Conservation (phyloP, 1,140 invertebrate species). For the Zaprionus camerounensis region DNA sequence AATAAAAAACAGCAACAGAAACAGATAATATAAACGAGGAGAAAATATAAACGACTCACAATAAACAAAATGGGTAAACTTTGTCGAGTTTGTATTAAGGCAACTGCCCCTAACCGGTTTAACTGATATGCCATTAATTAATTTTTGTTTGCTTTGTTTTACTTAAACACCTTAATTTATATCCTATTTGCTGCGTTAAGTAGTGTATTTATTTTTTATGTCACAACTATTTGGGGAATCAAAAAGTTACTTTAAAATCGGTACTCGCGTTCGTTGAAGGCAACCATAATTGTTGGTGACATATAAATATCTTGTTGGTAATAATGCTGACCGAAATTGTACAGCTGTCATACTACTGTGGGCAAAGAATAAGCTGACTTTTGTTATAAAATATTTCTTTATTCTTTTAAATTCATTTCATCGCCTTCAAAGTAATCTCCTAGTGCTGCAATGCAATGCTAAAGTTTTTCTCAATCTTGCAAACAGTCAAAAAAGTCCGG, state of each 20-base stretch:
- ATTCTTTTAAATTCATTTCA: too few species aligned
- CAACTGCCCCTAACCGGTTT: slow-evolving; percentile 65
- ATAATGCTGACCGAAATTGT: too few species aligned
- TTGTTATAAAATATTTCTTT: too few species aligned
- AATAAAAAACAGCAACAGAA: too few species aligned
- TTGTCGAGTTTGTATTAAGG: slow-evolving; percentile 35
- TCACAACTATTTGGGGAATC: background rate
- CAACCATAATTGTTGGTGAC: too few species aligned
- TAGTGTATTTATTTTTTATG: slow-evolving; percentile 43
- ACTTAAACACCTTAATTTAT: slow-evolving; percentile 71
- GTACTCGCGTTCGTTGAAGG: background rate
- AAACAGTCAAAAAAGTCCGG: too few species aligned
- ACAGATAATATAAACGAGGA: background rate
- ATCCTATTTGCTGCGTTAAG: slow-evolving; percentile 40
- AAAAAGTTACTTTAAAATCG: background rate
- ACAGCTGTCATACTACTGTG: too few species aligned
- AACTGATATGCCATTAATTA: slow-evolving; percentile 15
- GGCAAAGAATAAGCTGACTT: too few species aligned
- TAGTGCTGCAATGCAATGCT: too few species aligned
- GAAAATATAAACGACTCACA: slow-evolving; percentile 44
- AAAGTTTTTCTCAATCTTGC: too few species aligned
- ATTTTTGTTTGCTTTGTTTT: slow-evolving; percentile 46
- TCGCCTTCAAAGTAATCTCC: too few species aligned
- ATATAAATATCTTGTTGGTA: too few species aligned
- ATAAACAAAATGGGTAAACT: slow-evolving; percentile 53